These are phyloP conservation scores for Macheiramphus alcinus DNA, from an alignment of 2,113 vertebrate species.

Conservation along the genomic window DNA sequence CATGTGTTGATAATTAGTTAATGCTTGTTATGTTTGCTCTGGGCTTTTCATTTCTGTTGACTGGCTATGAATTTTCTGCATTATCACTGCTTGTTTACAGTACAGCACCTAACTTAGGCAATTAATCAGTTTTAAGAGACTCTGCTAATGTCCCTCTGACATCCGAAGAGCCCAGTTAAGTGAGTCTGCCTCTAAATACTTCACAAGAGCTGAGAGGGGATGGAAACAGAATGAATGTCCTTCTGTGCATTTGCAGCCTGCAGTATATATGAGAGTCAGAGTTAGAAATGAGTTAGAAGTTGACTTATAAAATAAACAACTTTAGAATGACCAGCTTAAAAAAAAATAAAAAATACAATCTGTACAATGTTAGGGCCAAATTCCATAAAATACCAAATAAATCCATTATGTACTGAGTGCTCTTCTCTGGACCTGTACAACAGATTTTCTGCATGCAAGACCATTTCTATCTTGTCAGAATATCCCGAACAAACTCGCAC, in stretches of 20 bases:
- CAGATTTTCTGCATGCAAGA: background rate
- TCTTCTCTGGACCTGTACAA: background rate
- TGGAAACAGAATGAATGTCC: background rate
- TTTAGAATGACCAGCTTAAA: background rate
- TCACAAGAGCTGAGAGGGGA: background rate
- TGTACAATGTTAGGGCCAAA: background rate
- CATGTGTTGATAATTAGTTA: slow-evolving; percentile 28
- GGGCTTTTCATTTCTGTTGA: slow-evolving; percentile 35
- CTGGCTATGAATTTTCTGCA: slow-evolving; percentile 2
- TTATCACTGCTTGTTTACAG: slow-evolving; percentile 30
- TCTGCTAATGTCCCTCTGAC: background rate
- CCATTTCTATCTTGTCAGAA: background rate
- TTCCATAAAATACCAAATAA: background rate
- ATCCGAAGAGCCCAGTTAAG: background rate
- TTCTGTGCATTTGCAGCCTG: background rate
- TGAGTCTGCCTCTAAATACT: background rate
- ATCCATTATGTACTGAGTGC: background rate
- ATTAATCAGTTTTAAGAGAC: slow-evolving; percentile 43
- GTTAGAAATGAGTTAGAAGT: background rate
- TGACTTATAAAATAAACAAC: background rate
- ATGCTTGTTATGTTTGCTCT: background rate
- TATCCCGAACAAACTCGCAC: background rate
- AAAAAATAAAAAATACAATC: background rate
- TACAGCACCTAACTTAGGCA: background rate
- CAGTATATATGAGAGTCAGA: background rate